phyloP scores from a whole-genome alignment of 1,140 invertebrate species.

The Bombyx mori region ASM3026992v2 NC_085129.1:9084001-9084500 shows the following conservation, averaged over 20 bases:
- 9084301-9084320: constrained; percentile 30
- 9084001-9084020: constrained; percentile 21
- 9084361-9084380: background rate
- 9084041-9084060: constrained; percentile 39
- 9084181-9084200: constrained; percentile 19
- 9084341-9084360: background rate
- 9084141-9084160: constrained; percentile 16
- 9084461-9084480: constrained; percentile 14
- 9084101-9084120: constrained; percentile 15
- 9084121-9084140: constrained; percentile 17
- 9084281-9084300: constrained; percentile 34
- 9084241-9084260: constrained; percentile 21
- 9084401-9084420: constrained; percentile 16
- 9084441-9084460: constrained; percentile 9
- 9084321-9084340: constrained; percentile 34
- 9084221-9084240: constrained; percentile 24
- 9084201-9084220: constrained; percentile 20
- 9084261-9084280: constrained; percentile 32
- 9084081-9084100: constrained; percentile 37
- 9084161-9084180: constrained; percentile 29
- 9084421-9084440: constrained; percentile 18
- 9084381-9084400: background rate
- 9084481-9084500: constrained; percentile 19
- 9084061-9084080: constrained; percentile 20
- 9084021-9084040: constrained; percentile 49